phyloP scores from a whole-genome alignment of 2,113 vertebrate species.

The Atherinomorus stipes region DNA sequence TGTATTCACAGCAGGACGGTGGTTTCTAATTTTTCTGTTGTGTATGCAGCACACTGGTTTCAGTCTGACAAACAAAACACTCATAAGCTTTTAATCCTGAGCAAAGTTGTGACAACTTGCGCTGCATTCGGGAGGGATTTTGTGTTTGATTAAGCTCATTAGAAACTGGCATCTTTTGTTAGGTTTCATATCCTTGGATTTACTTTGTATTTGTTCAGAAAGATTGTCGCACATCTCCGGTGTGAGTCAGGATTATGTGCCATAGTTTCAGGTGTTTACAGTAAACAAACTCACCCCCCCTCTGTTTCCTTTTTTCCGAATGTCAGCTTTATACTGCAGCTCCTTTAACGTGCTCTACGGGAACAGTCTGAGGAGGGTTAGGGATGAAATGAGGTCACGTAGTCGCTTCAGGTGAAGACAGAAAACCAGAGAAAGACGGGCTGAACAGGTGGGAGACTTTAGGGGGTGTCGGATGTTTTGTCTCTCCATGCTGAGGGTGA shows the following conservation, averaged over 20 bases:
- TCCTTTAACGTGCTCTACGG: neutral
- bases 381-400: neutral
- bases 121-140: neutral
- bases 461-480: constrained; percentile 35
- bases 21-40: neutral
- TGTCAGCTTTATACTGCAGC: neutral
- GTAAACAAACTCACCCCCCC: no score
- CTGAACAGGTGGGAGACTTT: constrained; percentile 33
- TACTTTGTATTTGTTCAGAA: neutral
- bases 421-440: neutral
- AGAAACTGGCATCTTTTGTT: neutral
- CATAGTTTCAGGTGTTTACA: neutral
- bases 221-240: rapidly evolving
- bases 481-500: constrained; percentile 30
- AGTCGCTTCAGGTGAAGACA: constrained; percentile 3
- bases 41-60: neutral
- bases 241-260: neutral
- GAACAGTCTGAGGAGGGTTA: neutral
- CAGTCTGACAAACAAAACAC: neutral
- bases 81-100: neutral
- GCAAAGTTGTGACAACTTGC: neutral
- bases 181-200: constrained; percentile 9
- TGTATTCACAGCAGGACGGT: no score
- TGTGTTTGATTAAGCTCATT: neutral
- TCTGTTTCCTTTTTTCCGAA: no score